phyloP scores from a whole-genome alignment of 2,113 vertebrate species.

The Brachypteracias leptosomus region DNA sequence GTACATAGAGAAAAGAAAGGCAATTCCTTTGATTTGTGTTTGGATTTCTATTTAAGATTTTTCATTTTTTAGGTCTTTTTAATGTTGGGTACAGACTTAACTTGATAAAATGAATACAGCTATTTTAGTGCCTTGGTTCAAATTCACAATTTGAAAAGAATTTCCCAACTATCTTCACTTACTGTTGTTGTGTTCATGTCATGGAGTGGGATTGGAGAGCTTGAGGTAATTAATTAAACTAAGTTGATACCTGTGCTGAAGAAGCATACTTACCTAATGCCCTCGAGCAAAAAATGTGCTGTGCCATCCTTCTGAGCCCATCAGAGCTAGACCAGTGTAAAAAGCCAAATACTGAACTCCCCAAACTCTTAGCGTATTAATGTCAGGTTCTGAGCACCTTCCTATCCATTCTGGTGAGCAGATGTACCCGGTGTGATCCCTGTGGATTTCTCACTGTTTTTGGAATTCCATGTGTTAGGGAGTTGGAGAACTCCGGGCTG shows the following conservation, averaged over 20 bases:
- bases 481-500: neutral
- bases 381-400: neutral
- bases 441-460: neutral
- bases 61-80: neutral
- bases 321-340: neutral
- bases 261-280: neutral
- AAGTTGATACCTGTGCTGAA: neutral
- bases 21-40: neutral
- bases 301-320: neutral
- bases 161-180: neutral
- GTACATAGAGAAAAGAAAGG: neutral
- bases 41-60: neutral
- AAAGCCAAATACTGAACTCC: neutral
- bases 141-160: neutral
- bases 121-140: neutral
- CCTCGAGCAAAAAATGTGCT: fast-evolving
- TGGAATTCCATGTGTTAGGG: neutral
- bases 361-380: neutral
- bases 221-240: neutral
- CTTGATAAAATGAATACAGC: neutral
- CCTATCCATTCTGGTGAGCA: fast-evolving
- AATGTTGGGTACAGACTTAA: neutral
- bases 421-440: neutral
- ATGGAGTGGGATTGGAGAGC: neutral
- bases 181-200: neutral